These are phyloP conservation scores for Dunckerocampus dactyliophorus DNA, from an alignment of 2,113 vertebrate genomes.

Conservation along the genomic window DNA sequence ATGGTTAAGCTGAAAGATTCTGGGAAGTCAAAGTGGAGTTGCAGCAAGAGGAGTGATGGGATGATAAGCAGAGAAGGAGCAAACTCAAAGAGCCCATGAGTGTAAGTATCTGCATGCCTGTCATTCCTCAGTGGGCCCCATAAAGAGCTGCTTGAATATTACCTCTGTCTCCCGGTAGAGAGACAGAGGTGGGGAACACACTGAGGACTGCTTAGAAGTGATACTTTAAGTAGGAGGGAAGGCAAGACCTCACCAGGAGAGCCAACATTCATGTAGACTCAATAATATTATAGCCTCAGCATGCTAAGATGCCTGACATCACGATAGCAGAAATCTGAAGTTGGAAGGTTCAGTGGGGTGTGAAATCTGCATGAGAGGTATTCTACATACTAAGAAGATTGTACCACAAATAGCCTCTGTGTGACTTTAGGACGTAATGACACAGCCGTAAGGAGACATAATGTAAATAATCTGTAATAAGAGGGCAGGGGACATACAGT, in stretches of 20 bases:
- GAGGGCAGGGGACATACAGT: neutral
- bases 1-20: slow-evolving; percentile 15
- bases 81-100: too few relatives aligned
- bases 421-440: neutral
- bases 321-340: neutral
- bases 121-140: slow-evolving; percentile 29
- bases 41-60: neutral
- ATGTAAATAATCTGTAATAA: neutral
- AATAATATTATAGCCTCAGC: neutral
- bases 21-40: slow-evolving; percentile 7
- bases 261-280: neutral
- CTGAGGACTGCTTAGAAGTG: neutral
- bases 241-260: neutral
- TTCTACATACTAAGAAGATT: neutral
- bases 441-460: neutral
- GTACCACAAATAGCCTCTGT: neutral
- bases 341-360: neutral
- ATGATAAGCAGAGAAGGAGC: too few relatives aligned
- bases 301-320: neutral
- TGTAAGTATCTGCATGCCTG: slow-evolving; percentile 29
- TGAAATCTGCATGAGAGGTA: neutral
- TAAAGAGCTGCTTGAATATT: slow-evolving; percentile 3
- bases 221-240: neutral
- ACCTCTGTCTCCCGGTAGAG: neutral
- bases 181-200: neutral